phyloP scores from a whole-genome alignment of 2,797 vertebrate genomes.

The Melanotaenia pygmaea region DNA sequence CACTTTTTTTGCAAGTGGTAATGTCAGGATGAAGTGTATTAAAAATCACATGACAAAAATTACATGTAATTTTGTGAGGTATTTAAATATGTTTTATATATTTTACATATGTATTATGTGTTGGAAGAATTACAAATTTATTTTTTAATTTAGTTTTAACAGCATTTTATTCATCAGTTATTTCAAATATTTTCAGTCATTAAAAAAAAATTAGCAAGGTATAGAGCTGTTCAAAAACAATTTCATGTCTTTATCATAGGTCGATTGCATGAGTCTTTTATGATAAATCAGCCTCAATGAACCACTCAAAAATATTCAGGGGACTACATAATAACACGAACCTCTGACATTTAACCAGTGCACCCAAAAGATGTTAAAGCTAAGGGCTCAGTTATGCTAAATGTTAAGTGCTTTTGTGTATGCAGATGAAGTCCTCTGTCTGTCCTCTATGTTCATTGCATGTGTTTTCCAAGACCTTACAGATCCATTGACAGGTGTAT shows the following conservation, averaged over 20 bases:
- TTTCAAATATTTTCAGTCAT: too few species aligned
- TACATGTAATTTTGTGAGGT: neutral
- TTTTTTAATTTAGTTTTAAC: too few species aligned
- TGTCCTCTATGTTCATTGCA: neutral
- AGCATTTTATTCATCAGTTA: too few species aligned
- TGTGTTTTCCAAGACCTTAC: neutral
- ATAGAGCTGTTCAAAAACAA: neutral
- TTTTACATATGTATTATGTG: neutral
- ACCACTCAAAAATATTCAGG: neutral
- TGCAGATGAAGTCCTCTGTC: neutral
- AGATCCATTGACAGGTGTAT: neutral
- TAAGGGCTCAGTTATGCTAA: neutral
- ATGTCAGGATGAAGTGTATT: neutral
- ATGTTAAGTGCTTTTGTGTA: neutral
- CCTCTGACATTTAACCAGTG: neutral
- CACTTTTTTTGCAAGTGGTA: neutral
- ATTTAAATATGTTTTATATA: neutral
- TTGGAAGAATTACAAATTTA: neutral
- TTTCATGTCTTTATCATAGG: neutral
- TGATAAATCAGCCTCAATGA: neutral
- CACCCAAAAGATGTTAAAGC: neutral
- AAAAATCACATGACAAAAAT: neutral
- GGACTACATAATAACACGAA: conserved; percentile 1
- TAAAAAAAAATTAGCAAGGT: neutral
- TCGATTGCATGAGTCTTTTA: neutral